Evolutionary conservation across 2,888 invertebrate genomes (phyloP), one percentile per base, ranked within the genome.

Genomic region (Sicus ferrugineus): DNA sequence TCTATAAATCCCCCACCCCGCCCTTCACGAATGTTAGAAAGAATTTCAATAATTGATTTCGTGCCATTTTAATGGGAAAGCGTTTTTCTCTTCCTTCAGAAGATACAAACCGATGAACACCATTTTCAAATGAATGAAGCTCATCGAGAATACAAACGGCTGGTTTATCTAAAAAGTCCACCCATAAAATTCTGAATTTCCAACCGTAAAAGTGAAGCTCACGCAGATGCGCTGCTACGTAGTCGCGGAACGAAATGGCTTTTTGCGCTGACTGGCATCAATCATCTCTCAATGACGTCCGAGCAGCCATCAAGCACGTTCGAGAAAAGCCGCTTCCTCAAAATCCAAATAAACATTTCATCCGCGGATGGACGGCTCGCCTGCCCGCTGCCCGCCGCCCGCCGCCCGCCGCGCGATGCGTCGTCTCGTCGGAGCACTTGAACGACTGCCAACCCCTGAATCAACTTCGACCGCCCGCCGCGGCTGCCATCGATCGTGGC

Each of bases 371-470:
- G 9, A 1, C 42, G 2, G 9, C 11, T n/a, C 42, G 42, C 5
- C 61, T 21, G 23, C 23, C 2, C 7, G 38, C 61, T 23, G 26
- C 16, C 23, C 4, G 23, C 7, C 21, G 42, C 4, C 42, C 9
- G n/a, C 11, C 34, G 14, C 14, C 11, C n/a, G 14, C 4, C 14
- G 5, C 16, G n/a, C 42, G n/a, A n/a, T 46, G 23, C 23, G 23
- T 61, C 23, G 5, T 50, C 50, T 23, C 50, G 7, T 64, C 42
- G 26, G 6, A 67, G 4, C 23, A 67, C 16, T 58, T 67, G 67
- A 59, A 67, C 1, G 21, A 19, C 30, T 59, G 67, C 59, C 67
- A 67, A 59, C 9, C 30, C 59, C 48, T 48, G 6, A 26, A 65
- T 54, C 38, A 23, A 65, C 54, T 67, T 67, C 30, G 31, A 11